Base-by-base conservation (phyloP, 2,113 vertebrate genomes). In the Gnathonemus longibarbis region DNA sequence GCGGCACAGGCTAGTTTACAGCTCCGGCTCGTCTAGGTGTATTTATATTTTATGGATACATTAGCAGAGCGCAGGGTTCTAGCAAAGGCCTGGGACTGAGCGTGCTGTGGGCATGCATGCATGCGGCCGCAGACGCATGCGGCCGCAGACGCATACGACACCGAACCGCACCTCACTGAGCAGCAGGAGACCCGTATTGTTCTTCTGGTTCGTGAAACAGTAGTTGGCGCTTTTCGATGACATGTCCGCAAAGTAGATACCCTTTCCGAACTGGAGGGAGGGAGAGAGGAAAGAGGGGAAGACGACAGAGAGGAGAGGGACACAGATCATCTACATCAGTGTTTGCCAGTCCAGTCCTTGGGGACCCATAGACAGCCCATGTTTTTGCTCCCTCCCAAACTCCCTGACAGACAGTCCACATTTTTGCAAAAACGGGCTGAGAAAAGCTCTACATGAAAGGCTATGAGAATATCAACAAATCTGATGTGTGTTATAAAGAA, bases 191-290 rank as follows among this genome's bases (percentile, higher is more conserved):
- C 97, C 97, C 0, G 91, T 74, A 5, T 96, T 91, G 88, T 95
- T 97, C 70, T 95, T 92, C 88, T 92, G 95, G 83, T 91, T 96
- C 84, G 97, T 92, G 77, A 97, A 98, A 93, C 98, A 98, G 93
- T 98, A 98, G 94, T 98, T 98, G 91, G 97, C 98, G 74, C 97
- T 98, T 92, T 98, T 98, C 31, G 98, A 98, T 1, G 97, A 97
- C 97, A 98, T 97, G 93, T 98, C 98, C 1, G 97, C 97, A 92
- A 98, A 98, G 91, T 98, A 98, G 93, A 98, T 96, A 0, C 98
- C 97, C 95, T 98, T 98, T 39, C 98, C 98, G 91, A 98, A 98
- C 98, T 98, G 92, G 83, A 93, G 2, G 92, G 83, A 93, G 2
- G 49, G 88, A 86, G 85, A 8, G 24, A 86, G 90, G 42, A 19